Evolutionary conservation across 2,113 vertebrate species (phyloP), one percentile per base, ranked within the genome.

Genomic region (Clupea harengus): DNA sequence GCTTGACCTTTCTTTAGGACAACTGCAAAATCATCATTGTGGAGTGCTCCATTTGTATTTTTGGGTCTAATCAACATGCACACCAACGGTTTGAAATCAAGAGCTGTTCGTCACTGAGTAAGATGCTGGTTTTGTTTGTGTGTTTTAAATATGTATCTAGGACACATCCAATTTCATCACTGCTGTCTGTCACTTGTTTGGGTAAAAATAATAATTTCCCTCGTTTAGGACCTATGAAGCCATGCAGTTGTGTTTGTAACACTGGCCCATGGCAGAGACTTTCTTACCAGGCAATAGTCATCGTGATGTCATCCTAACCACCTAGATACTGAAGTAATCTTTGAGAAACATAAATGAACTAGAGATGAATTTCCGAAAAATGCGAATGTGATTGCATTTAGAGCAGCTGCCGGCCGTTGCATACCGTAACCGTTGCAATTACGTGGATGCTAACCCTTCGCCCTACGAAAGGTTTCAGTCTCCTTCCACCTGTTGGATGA

Each of bases 61-160:
- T 39, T 11, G 28, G 72, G 10, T 78, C 2, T 78, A 39, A 78
- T 78, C 72, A 78, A 5, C 72, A 78, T 39, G 72, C 15, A 3
- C 72, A 78, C 28, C 13, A 78, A 28, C 25, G 7, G 64, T 25
- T 28, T 28, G n/a, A 67, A 67, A 28, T 67, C 72, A 78, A 78
- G 32, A 13, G 72, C 9, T 17, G 22, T 39, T 28, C 7, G 10
- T 72, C 28, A 78, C 72, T 18, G 32, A 78, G 9, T 78, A 39
- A 39, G 72, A 39, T 39, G 72, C 10, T 78, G 25, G 28, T 44
- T 78, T 39, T 78, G 25, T 78, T 10, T 78, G 72, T 78, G 67
- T 75, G 72, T 78, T 78, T 78, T 39, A 78, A 78, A 78, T 78
- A 78, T 78, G 72, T 78, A 78, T 78, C 72, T 78, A 32, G 72